Evolutionary conservation across 2,113 vertebrate species (phyloP), one percentile per base, ranked within the genome.

Genomic region (Galbula dea): DNA sequence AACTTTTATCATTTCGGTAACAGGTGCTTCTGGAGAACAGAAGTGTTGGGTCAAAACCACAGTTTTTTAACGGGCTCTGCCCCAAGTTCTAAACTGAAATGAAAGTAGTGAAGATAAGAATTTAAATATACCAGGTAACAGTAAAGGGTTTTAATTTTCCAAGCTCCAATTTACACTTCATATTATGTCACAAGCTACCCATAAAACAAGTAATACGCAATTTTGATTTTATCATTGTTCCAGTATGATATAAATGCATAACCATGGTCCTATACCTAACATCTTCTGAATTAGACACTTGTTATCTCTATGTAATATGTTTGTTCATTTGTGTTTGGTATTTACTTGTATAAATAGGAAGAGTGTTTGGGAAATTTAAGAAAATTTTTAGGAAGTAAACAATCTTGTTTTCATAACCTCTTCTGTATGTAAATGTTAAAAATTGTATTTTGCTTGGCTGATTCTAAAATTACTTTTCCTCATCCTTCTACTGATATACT

Each of bases 371-470:
- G 30, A 84, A 81, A 82, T 34, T 54, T 78, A 45, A 81, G 24
- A 27, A 46, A n/a, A n/a, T n/a, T n/a, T n/a, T 66, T 86, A 41
- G 26, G 59, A 73, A 83, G 8, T 4, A 15, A 92, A 18, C 3
- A 52, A 54, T 49, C 24, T 39, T 39, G 27, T 17, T 55, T 67
- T 78, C 1, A 1, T 46, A 36, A 12, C 2, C 3, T 69, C 21
- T 58, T 34, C 27, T 29, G 13, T 41, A 29, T 52, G 37, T 73
- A 66, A 41, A 21, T 21, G 69, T 58, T 76, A 66, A 81, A 85
- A 24, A 4, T 7, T 21, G 3, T 29, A 5, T 20, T 67, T 49
- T 45, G 1, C 15, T 46, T 3, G 1, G 0, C 20, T 74, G 13
- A 1, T 51, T 87, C 81, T 51, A 58, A 90, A 83, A 58, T 51